Evolutionary conservation across 2,888 invertebrate species (phyloP), one percentile per base, ranked within the genome.

Genomic region (Torymus auratus): DNA sequence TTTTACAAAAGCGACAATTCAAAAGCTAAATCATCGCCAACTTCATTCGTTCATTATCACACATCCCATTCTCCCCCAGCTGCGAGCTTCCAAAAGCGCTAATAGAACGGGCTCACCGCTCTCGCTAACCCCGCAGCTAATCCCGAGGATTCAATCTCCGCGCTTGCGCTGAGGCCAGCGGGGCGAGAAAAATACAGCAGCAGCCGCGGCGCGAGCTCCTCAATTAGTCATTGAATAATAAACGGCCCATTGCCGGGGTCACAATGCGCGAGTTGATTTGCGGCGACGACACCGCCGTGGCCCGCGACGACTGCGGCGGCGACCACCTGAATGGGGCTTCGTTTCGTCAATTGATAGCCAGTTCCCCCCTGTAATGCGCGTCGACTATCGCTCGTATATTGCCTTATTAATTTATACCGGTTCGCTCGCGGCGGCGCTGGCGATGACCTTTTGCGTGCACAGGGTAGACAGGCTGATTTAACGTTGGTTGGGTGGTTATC

Each of bases 331-430:
- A 80, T 80, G 67, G 76, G 50, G 71, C 80, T 80, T 80, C 71
- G 68, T 80, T 80, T 77, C 62, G 52, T 67, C 68, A 64, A 80
- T 80, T 72, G 67, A 68, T 76, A 67, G 68, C 62, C 65, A 65
- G 7, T 41, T 41, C 41, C 7, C 41, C 7, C 75, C 75, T 76
- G 61, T 68, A 80, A 76, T 67, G 50, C 55, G 53, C 67, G 68
- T 20, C 20, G 2, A 64, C 79, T 70, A 67, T 71, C 65, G 69
- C 60, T 41, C 60, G 60, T 64, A 17, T 64, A 74, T 75, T 70
- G 75, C 65, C 75, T 65, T 75, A 71, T 75, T 75, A 75, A 80
- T 61, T 71, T 80, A 74, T 79, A 58, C 69, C 4, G 50, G 14
- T 7, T 41, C 41, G 41, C 7, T 55, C 2, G 56, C 53, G 10